These are phyloP conservation scores for Drosophila mimetica DNA, from an alignment of 2,888 invertebrate genomes.

Conservation along the genomic window DNA sequence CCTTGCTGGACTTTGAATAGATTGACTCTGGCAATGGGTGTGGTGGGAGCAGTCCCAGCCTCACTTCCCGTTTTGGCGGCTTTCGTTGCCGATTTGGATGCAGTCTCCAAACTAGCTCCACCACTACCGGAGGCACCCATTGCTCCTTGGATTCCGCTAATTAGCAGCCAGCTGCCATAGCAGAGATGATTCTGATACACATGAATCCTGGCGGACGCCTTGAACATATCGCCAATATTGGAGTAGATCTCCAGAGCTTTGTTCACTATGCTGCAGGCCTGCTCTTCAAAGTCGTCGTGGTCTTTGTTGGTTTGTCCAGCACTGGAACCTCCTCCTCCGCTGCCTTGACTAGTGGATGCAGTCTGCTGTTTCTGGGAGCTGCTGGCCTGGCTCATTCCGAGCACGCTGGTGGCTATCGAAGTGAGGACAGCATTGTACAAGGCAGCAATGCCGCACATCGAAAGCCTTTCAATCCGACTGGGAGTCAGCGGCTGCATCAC, in stretches of 20 bases:
- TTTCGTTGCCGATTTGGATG: constrained; percentile 84
- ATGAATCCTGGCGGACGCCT: constrained; percentile 93
- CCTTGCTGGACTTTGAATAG: constrained; percentile 92
- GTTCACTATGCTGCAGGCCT: constrained; percentile 93
- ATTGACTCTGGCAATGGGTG: constrained; percentile 87
- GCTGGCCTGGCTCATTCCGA: constrained; percentile 86
- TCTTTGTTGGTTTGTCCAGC: constrained; percentile 70
- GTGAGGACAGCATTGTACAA: constrained; percentile 92
- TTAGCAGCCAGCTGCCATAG: constrained; percentile 94
- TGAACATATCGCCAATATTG: constrained; percentile 91
- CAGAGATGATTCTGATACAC: constrained; percentile 95
- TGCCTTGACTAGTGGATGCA: constrained; percentile 64
- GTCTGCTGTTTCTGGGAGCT: constrained; percentile 59
- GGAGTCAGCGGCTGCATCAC: constrained; percentile 94
- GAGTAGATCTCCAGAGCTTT: constrained; percentile 94
- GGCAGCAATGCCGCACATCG: constrained; percentile 92
- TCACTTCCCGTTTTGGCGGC: constrained; percentile 56
- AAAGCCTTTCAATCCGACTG: constrained; percentile 92
- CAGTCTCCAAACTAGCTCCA: constrained; percentile 84
- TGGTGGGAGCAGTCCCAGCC: constrained; percentile 60
- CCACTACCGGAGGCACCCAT: constrained; percentile 89
- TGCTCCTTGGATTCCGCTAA: constrained; percentile 94
- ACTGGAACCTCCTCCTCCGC: constrained; percentile 47
- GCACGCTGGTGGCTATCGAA: constrained; percentile 87
- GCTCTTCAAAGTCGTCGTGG: constrained; percentile 92